Conservation (phyloP, 2,888 invertebrate species). For the Yponomeuta malinellus region DNA sequence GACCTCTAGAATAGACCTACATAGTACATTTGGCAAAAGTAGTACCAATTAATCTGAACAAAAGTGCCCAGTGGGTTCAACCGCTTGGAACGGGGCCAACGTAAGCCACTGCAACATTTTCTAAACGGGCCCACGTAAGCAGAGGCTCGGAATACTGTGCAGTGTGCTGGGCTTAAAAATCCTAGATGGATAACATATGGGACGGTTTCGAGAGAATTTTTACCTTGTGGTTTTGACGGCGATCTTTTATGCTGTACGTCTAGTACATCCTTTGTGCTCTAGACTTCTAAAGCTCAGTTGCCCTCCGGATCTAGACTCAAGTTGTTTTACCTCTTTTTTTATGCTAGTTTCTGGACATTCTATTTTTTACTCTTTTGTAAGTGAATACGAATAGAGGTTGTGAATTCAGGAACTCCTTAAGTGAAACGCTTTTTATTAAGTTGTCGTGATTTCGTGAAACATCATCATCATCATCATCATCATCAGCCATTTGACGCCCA, state of each 20-base stretch:
- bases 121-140: constrained; percentile 9
- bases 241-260: not conserved
- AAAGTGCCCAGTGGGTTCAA: constrained; percentile 39
- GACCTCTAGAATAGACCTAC: constrained; percentile 27
- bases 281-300: not conserved
- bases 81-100: constrained; percentile 49
- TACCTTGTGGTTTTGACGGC: not conserved
- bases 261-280: not conserved
- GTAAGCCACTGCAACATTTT: constrained; percentile 20
- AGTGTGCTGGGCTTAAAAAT: not conserved
- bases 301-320: not conserved
- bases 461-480: no score
- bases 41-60: constrained; percentile 59
- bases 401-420: no score
- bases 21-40: constrained; percentile 60
- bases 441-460: no score
- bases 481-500: no score
- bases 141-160: not conserved
- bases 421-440: no score
- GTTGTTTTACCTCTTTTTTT: no score
- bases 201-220: not conserved
- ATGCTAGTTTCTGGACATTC: no score
- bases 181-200: not conserved
- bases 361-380: no score
- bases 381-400: no score